These are phyloP conservation scores for Eupithecia subfuscata DNA, from an alignment of 2,888 invertebrate genomes.

Conservation along the genomic window DNA sequence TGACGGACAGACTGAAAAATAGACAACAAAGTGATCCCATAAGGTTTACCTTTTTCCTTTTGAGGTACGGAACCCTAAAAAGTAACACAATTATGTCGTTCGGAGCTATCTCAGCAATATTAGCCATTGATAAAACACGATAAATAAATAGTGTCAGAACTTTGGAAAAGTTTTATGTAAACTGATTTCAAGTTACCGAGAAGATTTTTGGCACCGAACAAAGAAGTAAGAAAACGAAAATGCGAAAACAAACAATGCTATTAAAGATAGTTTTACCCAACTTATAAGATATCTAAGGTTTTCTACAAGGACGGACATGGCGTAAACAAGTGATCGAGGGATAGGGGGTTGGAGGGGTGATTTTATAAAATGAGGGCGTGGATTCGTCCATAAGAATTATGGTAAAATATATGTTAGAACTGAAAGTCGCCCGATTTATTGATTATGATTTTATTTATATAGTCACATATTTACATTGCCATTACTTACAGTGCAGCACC, in stretches of 20 bases:
- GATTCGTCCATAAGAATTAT: not conserved
- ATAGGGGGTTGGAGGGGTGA: not conserved
- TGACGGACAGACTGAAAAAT: too few relatives aligned
- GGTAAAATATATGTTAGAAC: not conserved
- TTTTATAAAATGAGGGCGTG: not conserved
- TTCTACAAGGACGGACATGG: not conserved
- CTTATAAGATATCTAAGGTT: not conserved
- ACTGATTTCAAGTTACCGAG: not conserved
- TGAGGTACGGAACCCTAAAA: too few relatives aligned
- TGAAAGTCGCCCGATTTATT: not conserved
- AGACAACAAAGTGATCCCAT: too few relatives aligned
- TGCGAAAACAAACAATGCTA: constrained; percentile 3
- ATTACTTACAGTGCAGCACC: too few relatives aligned
- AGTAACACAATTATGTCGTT: too few relatives aligned
- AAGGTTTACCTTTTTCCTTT: too few relatives aligned
- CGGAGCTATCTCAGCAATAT: not conserved
- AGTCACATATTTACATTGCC: too few relatives aligned
- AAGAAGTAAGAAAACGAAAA: not conserved
- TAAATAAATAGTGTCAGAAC: not conserved
- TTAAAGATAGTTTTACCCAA: constrained; percentile 2
- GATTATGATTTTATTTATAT: too few relatives aligned
- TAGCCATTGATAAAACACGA: not conserved
- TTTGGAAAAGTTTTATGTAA: not conserved
- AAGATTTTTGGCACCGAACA: not conserved
- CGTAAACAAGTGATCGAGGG: not conserved